Conservation (phyloP, 1,140 invertebrate species). For the Platorchestia sp. region DNA sequence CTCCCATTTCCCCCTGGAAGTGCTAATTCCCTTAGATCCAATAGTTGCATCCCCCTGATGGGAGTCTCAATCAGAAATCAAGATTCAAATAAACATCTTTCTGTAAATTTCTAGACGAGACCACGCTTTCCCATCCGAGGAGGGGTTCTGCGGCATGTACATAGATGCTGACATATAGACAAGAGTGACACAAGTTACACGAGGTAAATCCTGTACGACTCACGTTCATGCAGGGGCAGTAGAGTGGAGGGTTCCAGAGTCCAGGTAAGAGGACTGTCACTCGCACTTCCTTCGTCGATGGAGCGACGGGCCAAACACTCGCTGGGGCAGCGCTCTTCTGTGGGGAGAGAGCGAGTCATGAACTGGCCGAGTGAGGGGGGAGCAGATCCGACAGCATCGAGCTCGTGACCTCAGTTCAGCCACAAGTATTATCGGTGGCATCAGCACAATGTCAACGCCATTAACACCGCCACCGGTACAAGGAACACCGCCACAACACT, state of each 20-base stretch:
- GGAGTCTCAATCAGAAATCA: neutral
- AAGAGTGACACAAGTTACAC: neutral
- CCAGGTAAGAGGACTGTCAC: slow-evolving; percentile 54
- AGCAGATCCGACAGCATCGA: neutral
- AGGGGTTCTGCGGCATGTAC: neutral
- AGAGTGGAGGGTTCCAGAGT: slow-evolving; percentile 56
- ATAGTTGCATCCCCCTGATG: too few species aligned
- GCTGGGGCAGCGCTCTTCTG: slow-evolving; percentile 58
- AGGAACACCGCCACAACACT: too few species aligned
- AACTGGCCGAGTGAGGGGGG: neutral
- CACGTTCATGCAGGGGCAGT: slow-evolving; percentile 37
- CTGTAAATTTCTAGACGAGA: too few species aligned
- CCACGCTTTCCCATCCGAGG: neutral
- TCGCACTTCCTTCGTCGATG: slow-evolving; percentile 2
- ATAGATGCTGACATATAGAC: neutral
- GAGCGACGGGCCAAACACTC: slow-evolving; percentile 56
- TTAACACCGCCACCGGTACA: too few species aligned
- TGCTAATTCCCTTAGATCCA: too few species aligned
- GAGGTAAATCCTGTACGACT: neutral
- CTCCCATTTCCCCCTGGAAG: too few species aligned
- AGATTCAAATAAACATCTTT: neutral
- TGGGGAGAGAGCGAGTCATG: neutral
- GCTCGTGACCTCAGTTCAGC: neutral
- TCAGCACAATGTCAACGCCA: too few species aligned
- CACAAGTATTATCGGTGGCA: too few species aligned